Evolutionary conservation across 1,140 invertebrate species (phyloP).

Genomic region (Drosophila kohkoa): DNA sequence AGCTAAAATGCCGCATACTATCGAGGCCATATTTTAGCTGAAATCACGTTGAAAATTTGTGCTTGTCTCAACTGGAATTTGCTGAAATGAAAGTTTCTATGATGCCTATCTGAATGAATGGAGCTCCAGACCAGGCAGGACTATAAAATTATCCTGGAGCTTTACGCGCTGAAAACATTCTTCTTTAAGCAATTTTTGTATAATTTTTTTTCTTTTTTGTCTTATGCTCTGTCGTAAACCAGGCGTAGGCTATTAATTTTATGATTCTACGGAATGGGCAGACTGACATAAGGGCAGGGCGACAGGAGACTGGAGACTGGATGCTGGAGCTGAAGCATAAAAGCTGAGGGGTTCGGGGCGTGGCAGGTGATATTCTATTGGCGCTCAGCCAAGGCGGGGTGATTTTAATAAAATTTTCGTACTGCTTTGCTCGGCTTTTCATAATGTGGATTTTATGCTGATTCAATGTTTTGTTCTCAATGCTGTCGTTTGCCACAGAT

Average conservation of each 20-base stretch:
- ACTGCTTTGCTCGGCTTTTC: slow-evolving; percentile 38
- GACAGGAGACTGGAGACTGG: not conserved
- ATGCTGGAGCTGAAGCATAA: not conserved
- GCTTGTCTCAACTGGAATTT: slow-evolving; percentile 28
- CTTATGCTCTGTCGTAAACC: slow-evolving; percentile 37
- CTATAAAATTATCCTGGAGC: slow-evolving; percentile 46
- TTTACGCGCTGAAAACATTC: slow-evolving; percentile 18
- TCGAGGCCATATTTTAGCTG: slow-evolving; percentile 35
- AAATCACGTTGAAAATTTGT: slow-evolving; percentile 47
- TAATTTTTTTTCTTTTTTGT: slow-evolving; percentile 28
- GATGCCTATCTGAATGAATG: slow-evolving; percentile 38
- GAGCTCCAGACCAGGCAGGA: slow-evolving; percentile 20
- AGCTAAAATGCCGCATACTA: slow-evolving; percentile 32
- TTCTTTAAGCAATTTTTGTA: slow-evolving; percentile 37
- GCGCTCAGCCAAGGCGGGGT: slow-evolving; percentile 27
- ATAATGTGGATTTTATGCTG: slow-evolving; percentile 61
- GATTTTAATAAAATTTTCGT: slow-evolving; percentile 48
- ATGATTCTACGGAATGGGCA: slow-evolving; percentile 40
- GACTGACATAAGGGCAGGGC: slow-evolving; percentile 32
- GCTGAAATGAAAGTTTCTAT: slow-evolving; percentile 46
- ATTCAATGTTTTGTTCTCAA: slow-evolving; percentile 45
- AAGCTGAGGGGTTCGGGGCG: not conserved
- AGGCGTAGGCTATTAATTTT: slow-evolving; percentile 60
- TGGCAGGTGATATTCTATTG: slow-evolving; percentile 46
- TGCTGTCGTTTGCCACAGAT: slow-evolving; percentile 30